Evolutionary conservation across 2,797 vertebrate genomes (phyloP).

Genomic region (Semotilus atromaculatus): DNA sequence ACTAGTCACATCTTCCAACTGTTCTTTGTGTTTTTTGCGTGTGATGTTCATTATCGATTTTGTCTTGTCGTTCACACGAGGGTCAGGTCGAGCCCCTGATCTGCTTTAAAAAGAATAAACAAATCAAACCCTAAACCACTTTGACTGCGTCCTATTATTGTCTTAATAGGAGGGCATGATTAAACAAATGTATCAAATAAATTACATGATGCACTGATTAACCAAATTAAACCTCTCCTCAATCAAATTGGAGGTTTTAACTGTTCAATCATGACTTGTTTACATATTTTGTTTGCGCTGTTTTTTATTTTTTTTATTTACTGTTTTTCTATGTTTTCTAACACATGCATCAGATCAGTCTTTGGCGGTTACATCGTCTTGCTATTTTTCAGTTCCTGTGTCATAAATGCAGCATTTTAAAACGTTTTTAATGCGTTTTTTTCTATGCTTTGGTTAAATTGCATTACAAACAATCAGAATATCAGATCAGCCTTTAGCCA

Average conservation of each 20-base stretch:
- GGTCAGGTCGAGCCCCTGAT: slow-evolving; percentile 18
- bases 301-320: not conserved
- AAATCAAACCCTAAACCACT: slow-evolving; percentile 33
- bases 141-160: slow-evolving; percentile 27
- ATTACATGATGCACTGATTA: not conserved
- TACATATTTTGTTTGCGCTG: not conserved
- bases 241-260: not conserved
- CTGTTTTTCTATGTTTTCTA: not conserved
- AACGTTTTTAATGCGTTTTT: not conserved
- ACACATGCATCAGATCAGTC: not conserved
- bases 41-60: slow-evolving; percentile 36
- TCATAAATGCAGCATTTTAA: not conserved
- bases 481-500: not conserved
- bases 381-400: not conserved
- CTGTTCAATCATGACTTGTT: not conserved
- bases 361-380: not conserved
- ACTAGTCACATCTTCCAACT: slow-evolving; percentile 23
- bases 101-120: slow-evolving; percentile 46
- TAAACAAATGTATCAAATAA: not conserved
- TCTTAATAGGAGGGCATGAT: not conserved
- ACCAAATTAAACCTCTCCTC: not conserved
- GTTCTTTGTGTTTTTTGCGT: slow-evolving; percentile 45
- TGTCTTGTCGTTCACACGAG: slow-evolving; percentile 40
- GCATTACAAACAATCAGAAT: not conserved
- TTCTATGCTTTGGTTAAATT: not conserved